Percentiles rank a stretch among this genome's conserved stretches.
These are phyloP conservation scores for Myopa testacea DNA, from an alignment of 2,888 invertebrate species.

Conservation along the genomic window DNA sequence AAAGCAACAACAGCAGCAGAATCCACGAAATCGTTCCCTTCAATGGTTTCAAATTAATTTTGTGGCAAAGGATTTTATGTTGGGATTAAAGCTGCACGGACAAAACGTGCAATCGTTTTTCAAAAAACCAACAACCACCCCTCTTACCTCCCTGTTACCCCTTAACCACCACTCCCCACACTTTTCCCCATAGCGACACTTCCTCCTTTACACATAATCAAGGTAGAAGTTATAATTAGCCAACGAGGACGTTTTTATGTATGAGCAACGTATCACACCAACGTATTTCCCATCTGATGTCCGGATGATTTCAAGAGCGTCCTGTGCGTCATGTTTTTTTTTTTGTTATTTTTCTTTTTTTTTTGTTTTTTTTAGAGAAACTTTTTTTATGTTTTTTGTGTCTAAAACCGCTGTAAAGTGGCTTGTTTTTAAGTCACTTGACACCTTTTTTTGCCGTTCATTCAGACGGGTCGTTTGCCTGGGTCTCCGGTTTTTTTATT, in stretches of 20 bases:
- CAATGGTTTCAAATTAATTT: constrained; percentile 30
- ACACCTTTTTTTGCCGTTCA: background rate
- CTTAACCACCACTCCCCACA: background rate
- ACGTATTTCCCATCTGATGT: constrained; percentile 25
- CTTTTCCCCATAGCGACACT: background rate
- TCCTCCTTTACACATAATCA: background rate
- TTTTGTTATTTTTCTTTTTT: background rate
- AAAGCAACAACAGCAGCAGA: constrained; percentile 5
- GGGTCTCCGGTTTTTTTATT: background rate
- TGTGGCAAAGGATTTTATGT: constrained; percentile 21
- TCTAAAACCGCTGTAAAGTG: constrained; percentile 1
- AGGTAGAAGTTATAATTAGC: constrained; percentile 32
- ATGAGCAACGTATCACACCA: background rate
- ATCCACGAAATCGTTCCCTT: constrained; percentile 10
- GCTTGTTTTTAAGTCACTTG: constrained; percentile 16
- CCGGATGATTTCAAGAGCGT: constrained; percentile 18
- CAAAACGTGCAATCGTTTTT: background rate
- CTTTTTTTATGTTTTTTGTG: background rate
- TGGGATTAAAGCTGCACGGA: background rate
- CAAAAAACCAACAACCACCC: background rate
- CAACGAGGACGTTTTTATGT: background rate
- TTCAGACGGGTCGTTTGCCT: constrained; percentile 6
- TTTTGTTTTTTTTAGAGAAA: background rate
- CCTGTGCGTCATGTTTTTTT: background rate
- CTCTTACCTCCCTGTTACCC: background rate